phyloP scores from a whole-genome alignment of 2,113 vertebrate species.

The Trachemys scripta region DNA sequence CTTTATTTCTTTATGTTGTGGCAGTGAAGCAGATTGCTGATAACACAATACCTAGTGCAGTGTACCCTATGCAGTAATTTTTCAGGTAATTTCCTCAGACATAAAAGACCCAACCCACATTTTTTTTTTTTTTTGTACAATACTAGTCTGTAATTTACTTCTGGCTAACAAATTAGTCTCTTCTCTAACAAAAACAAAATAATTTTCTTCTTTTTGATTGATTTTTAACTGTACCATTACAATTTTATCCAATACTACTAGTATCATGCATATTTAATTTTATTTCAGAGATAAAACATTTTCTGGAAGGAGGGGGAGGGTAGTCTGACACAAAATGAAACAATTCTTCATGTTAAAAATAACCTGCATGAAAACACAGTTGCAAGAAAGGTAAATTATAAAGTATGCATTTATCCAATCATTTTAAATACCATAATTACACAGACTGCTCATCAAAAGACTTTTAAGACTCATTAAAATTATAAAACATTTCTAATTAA shows the following conservation, averaged over 20 bases:
- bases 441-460: slow-evolving; percentile 82
- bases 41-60: slow-evolving; percentile 44
- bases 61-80: slow-evolving; percentile 43
- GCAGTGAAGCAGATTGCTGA: slow-evolving; percentile 54
- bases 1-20: slow-evolving; percentile 60
- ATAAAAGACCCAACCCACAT: slow-evolving; percentile 47
- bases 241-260: slow-evolving; percentile 61
- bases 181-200: slow-evolving; percentile 71
- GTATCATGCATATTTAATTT: slow-evolving; percentile 77
- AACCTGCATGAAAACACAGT: slow-evolving; percentile 76
- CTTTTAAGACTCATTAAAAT: slow-evolving; percentile 85
- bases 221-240: slow-evolving; percentile 67
- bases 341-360: slow-evolving; percentile 77
- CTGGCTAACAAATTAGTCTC: slow-evolving; percentile 51
- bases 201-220: slow-evolving; percentile 62
- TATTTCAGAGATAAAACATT: slow-evolving; percentile 77
- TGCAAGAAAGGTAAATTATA: slow-evolving; percentile 81
- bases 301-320: slow-evolving; percentile 66
- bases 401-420: slow-evolving; percentile 84
- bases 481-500: slow-evolving; percentile 86
- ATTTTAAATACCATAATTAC: slow-evolving; percentile 85
- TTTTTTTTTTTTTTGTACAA: neutral
- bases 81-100: slow-evolving; percentile 65
- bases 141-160: slow-evolving; percentile 57
- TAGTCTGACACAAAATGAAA: slow-evolving; percentile 78